These are phyloP conservation scores for Hermodice carunculata DNA, from an alignment of 2,888 invertebrate genomes.

Conservation along the genomic window DNA sequence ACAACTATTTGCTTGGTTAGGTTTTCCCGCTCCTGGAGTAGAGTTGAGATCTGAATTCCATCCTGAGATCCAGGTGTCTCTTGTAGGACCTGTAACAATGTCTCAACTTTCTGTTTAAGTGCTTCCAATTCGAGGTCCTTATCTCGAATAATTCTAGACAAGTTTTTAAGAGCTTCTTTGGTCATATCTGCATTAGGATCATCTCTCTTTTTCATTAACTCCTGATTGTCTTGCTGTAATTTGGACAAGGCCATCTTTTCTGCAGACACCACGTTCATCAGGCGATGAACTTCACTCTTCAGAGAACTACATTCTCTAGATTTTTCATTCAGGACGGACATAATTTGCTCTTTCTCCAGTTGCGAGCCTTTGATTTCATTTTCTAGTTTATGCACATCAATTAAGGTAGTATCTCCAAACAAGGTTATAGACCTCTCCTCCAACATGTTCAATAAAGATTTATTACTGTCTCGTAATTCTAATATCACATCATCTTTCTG, in stretches of 20 bases:
- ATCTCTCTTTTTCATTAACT: constrained; percentile 38
- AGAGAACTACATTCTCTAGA: constrained; percentile 66
- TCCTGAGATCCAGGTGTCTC: constrained; percentile 43
- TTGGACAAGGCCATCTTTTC: constrained; percentile 66
- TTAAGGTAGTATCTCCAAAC: constrained; percentile 47
- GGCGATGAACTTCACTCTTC: constrained; percentile 66
- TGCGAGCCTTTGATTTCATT: constrained; percentile 56
- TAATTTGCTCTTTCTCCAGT: constrained; percentile 67
- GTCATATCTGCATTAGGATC: constrained; percentile 66
- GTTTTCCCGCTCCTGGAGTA: constrained; percentile 65
- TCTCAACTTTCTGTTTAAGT: constrained; percentile 67
- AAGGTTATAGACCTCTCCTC: constrained; percentile 52
- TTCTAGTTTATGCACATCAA: constrained; percentile 58
- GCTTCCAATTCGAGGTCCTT: constrained; percentile 71
- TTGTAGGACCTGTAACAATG: constrained; percentile 65
- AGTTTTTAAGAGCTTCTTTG: constrained; percentile 68
- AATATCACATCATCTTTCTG: constrained; percentile 61
- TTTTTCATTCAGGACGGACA: constrained; percentile 69
- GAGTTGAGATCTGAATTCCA: constrained; percentile 42
- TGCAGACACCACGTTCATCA: constrained; percentile 67
- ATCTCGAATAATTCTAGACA: constrained; percentile 69
- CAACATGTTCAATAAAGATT: constrained; percentile 58
- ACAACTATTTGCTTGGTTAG: constrained; percentile 80
- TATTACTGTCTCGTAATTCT: constrained; percentile 61
- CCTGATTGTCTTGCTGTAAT: constrained; percentile 65